These are phyloP conservation scores for Chelonoidis abingdonii DNA, from an alignment of 2,113 vertebrate species.

Conservation along the genomic window DNA sequence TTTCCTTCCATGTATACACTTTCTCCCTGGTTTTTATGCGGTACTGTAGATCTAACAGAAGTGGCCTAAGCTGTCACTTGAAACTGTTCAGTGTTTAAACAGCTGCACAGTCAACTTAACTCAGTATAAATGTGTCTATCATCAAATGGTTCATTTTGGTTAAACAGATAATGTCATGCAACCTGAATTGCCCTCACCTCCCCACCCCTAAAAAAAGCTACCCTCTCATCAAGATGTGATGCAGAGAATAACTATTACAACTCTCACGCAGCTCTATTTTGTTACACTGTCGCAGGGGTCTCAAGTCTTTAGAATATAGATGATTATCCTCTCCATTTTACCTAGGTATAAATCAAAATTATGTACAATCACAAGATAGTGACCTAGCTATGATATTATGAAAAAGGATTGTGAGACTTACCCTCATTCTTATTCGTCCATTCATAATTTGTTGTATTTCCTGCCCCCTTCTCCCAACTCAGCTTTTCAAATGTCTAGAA, in stretches of 20 bases:
- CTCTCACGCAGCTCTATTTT: background rate
- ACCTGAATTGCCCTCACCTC: background rate
- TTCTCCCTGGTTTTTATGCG: background rate
- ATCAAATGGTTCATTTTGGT: background rate
- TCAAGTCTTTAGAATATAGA: background rate
- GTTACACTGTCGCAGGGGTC: background rate
- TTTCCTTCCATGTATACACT: background rate
- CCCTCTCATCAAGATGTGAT: background rate
- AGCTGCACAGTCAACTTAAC: constrained; percentile 40
- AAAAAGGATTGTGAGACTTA: no score
- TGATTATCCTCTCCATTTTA: background rate
- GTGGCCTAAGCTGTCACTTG: background rate
- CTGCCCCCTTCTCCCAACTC: no score
- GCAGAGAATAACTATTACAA: background rate
- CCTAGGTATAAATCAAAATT: background rate
- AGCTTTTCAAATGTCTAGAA: no score
- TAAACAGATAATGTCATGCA: background rate
- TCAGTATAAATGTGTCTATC: constrained; percentile 13
- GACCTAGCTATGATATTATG: background rate
- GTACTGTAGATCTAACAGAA: background rate
- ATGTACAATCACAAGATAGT: background rate
- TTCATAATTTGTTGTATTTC: no score
- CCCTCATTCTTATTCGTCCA: no score
- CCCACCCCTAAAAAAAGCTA: background rate
- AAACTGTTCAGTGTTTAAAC: constrained; percentile 37